Evolutionary conservation across 2,888 invertebrate genomes (phyloP), one percentile per base, ranked within the genome.

Genomic region (Apotomis capreana): DNA sequence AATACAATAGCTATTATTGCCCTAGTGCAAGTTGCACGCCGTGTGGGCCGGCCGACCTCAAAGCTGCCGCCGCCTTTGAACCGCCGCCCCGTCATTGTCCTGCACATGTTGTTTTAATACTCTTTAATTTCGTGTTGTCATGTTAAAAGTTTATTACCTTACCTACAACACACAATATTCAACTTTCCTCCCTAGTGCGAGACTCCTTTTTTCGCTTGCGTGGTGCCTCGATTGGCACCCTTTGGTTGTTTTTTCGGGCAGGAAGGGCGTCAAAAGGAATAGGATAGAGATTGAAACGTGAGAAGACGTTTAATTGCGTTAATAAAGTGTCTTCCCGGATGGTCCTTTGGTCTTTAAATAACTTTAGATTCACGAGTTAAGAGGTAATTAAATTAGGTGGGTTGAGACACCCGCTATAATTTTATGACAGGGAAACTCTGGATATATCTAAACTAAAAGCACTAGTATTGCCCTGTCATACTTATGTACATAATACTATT

Each of bases 51-150:
- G 6, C 40, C 40, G 40, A 6, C 3, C 78, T 90, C 90, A 92
- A 92, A 91, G 80, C 83, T 78, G 73, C 89, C 88, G 90, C 86
- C 77, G 78, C 89, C 90, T 91, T 91, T 89, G 83, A 77, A 73
- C 79, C 79, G 87, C 92, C 88, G 88, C 83, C 81, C 89, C 64
- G 54, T 55, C 64, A 64, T 92, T 92, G 92, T 92, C 90, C 90
- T 88, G 84, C 89, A 87, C 84, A 84, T 89, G 89, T 89, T 89
- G 87, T 88, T 89, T 65, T 89, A 87, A 86, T 87, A 88, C 84
- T 86, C 83, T 87, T 88, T 90, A 89, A 91, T 91, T 90, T 88
- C 84, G 83, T 89, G 89, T 89, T 90, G 91, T 91, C 90, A 89
- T 89, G 88, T 89, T 88, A 87, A 88, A 89, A 87, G 87, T 90